Evolutionary conservation across 2,888 invertebrate genomes (phyloP).

Genomic region (Acanthosepion esculentum): DNA sequence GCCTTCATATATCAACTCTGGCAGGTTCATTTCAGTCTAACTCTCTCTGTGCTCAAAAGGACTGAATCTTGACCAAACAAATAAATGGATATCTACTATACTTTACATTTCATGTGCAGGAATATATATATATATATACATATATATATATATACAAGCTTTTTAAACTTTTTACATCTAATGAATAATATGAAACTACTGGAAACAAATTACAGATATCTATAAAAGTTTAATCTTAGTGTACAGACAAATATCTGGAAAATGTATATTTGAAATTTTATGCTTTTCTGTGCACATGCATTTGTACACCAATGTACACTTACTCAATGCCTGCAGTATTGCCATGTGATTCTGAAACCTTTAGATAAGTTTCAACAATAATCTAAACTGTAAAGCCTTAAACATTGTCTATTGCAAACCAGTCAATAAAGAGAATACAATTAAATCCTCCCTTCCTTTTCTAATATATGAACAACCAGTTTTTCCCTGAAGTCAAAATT

Average conservation of each 20-base stretch:
- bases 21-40: no score
- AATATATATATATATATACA: no score
- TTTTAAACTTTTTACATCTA: not conserved
- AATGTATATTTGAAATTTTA: not conserved
- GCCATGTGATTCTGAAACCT: not conserved
- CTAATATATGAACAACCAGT: not conserved
- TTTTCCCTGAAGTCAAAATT: not conserved
- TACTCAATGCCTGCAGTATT: not conserved
- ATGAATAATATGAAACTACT: not conserved
- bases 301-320: not conserved
- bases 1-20: no score
- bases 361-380: not conserved
- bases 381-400: not conserved
- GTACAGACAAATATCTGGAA: not conserved
- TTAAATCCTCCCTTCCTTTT: not conserved
- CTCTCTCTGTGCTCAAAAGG: no score
- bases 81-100: no score
- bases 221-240: not conserved
- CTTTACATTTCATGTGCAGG: no score
- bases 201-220: not conserved
- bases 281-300: not conserved
- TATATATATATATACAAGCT: no score
- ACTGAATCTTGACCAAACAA: no score
- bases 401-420: not conserved
- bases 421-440: not conserved